Conservation (phyloP, 2,888 invertebrate species). For the Alloscopus bannaensis region DNA sequence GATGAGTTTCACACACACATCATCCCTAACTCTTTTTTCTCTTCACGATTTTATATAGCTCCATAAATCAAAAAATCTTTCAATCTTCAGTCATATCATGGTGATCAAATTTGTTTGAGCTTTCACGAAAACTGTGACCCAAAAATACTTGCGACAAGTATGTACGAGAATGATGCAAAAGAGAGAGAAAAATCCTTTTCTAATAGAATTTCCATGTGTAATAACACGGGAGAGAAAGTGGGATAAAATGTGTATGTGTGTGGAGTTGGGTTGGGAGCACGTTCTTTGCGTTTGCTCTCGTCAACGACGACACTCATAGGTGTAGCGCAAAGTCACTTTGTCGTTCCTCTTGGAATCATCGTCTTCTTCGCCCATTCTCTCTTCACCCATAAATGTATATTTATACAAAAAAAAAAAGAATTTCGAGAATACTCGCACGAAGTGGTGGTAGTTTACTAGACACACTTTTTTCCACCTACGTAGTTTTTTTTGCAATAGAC, state of each 20-base stretch:
- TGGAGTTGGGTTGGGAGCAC: constrained; percentile 44
- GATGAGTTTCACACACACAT: constrained; percentile 1
- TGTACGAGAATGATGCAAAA: neutral
- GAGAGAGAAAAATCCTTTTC: neutral
- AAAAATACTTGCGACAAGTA: constrained; percentile 25
- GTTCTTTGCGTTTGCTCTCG: constrained; percentile 17
- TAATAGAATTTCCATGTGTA: constrained; percentile 53
- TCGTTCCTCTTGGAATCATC: too few relatives aligned
- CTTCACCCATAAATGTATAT: too few relatives aligned
- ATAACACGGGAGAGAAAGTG: constrained; percentile 27
- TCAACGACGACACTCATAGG: too few relatives aligned
- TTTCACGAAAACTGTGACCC: constrained; percentile 26
- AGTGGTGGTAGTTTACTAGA: too few relatives aligned
- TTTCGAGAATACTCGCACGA: too few relatives aligned
- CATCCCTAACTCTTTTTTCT: neutral
- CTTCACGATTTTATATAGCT: constrained; percentile 37
- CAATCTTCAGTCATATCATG: constrained; percentile 56
- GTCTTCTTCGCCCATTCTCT: too few relatives aligned
- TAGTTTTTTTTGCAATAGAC: too few relatives aligned
- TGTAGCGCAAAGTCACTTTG: too few relatives aligned
- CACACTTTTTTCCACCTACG: too few relatives aligned
- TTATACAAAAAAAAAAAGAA: too few relatives aligned
- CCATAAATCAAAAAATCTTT: constrained; percentile 64
- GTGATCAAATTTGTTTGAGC: constrained; percentile 56
- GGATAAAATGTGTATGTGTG: too few relatives aligned